Percentiles rank a stretch among this genome's conserved stretches.
Evolutionary conservation across 30 jellyfish, hydroid and myxozoan genomes (phyloP).

Genomic region (Cassiopea xamachana): DNA sequence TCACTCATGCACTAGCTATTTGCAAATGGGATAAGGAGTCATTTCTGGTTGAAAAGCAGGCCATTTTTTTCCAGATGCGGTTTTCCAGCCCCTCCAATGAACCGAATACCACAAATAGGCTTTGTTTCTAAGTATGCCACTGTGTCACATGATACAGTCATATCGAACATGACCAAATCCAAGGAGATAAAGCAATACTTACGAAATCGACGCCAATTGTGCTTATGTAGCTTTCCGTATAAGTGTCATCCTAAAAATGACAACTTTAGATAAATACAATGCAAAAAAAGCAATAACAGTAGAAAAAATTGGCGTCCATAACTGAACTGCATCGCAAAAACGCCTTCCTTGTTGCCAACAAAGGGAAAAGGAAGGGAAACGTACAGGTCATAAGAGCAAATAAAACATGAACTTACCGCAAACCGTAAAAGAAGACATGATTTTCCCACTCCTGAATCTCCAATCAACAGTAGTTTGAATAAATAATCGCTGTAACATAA

Average conservation of each 20-base stretch:
- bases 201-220: slow-evolving; percentile 99
- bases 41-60: neutral
- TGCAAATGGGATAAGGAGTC: too few species aligned
- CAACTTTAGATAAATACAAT: neutral
- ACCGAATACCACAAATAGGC: neutral
- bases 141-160: neutral
- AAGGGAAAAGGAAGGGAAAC: neutral
- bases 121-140: neutral
- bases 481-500: slow-evolving; percentile 90
- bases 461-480: slow-evolving; percentile 96
- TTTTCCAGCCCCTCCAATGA: neutral
- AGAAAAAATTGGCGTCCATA: neutral
- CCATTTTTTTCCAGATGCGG: neutral
- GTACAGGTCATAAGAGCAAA: neutral
- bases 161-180: neutral
- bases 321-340: neutral
- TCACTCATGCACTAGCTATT: too few species aligned
- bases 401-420: slow-evolving; percentile 83
- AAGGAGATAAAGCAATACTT: slow-evolving; percentile 46
- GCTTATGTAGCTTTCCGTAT: slow-evolving; percentile 99
- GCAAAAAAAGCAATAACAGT: neutral
- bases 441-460: slow-evolving; percentile 99
- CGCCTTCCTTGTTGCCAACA: slow-evolving; percentile 43
- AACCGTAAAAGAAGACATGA: slow-evolving; percentile 97
- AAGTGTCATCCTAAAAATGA: slow-evolving; percentile 93